Evolutionary conservation across 2,888 invertebrate species (phyloP), one percentile per base, ranked within the genome.

Genomic region (Cheilosia vernalis): DNA sequence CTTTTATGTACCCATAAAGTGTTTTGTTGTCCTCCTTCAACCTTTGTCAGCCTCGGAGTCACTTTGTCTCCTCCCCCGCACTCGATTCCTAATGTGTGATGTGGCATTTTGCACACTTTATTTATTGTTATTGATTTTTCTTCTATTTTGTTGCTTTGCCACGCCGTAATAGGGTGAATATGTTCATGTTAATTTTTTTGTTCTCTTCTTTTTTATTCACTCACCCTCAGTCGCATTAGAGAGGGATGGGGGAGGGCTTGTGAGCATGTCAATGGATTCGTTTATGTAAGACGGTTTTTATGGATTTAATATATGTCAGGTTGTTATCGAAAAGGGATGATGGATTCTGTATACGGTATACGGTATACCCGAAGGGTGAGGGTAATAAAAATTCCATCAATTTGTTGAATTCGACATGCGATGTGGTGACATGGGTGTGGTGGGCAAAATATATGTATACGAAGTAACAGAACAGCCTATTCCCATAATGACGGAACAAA

Each of bases 241-340:
- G 9, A 37, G 6, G 27, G 27, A 0, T 6, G 30, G n/a, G 51
- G 40, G 69, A 44, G 30, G 9, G 9, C 30, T 79, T 85, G 76
- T 81, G 85, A 81, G 85, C 85, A 85, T 85, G 85, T 77, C 81
- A 81, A 85, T 81, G 81, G 81, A 81, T 72, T 85, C 85, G 77
- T 76, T 85, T 85, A 77, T 80, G 76, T 85, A 51, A 80, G 73
- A 76, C 44, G 70, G 76, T 76, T 81, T 63, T 81, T 85, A 85
- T 85, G 69, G 81, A 84, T 85, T 85, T 63, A 67, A 81, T 85
- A 81, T 85, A 85, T 61, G 81, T 76, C 72, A 70, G 60, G 76
- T 80, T 85, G 84, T 80, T 85, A 74, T 79, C 67, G 55, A 55
- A 56, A 49, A 49, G 51, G 21, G 24, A 37, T 66, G 63, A 58